Evolutionary conservation across 2,797 vertebrate species (phyloP).

Genomic region (Malacoctenus gilli): DNA sequence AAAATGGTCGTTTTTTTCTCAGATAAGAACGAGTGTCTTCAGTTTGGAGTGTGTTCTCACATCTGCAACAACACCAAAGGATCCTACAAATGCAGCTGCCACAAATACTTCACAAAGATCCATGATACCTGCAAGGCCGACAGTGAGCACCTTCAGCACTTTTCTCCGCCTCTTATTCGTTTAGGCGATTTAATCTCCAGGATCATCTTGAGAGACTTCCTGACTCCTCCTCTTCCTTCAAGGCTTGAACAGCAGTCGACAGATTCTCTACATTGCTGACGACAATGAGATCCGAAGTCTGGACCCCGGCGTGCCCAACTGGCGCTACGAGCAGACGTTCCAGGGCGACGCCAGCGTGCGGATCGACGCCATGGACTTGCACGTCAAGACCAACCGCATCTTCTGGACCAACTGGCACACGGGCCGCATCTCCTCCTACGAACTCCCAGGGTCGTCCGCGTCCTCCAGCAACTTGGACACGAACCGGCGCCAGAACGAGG

Average conservation of each 20-base stretch:
- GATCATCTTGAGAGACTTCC: no score
- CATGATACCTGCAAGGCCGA: constrained; percentile 94
- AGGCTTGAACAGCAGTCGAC: constrained; percentile 84
- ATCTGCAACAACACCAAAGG: constrained; percentile 98
- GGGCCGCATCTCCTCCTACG: constrained; percentile 90
- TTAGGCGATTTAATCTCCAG: no score
- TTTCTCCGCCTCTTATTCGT: no score
- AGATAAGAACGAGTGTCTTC: constrained; percentile 94
- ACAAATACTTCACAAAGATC: constrained; percentile 91
- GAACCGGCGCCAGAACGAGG: constrained; percentile 87
- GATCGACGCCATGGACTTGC: constrained; percentile 95
- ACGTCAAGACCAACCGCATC: constrained; percentile 93
- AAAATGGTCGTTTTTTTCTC: constrained; percentile 36
- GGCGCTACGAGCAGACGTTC: constrained; percentile 94
- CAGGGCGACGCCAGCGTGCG: constrained; percentile 92
- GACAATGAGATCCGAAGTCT: constrained; percentile 98
- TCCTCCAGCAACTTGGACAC: constrained; percentile 83
- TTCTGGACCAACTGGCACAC: constrained; percentile 99
- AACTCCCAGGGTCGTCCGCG: constrained; percentile 81
- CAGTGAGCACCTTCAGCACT: constrained; percentile 73
- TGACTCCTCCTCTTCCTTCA: constrained; percentile 19
- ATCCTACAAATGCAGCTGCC: constrained; percentile 90
- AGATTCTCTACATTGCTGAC: constrained; percentile 94
- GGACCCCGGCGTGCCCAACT: constrained; percentile 92
- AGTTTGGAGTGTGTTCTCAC: constrained; percentile 92